Base-by-base conservation (phyloP, 2,888 invertebrate species). In the Agelastica alni region DNA sequence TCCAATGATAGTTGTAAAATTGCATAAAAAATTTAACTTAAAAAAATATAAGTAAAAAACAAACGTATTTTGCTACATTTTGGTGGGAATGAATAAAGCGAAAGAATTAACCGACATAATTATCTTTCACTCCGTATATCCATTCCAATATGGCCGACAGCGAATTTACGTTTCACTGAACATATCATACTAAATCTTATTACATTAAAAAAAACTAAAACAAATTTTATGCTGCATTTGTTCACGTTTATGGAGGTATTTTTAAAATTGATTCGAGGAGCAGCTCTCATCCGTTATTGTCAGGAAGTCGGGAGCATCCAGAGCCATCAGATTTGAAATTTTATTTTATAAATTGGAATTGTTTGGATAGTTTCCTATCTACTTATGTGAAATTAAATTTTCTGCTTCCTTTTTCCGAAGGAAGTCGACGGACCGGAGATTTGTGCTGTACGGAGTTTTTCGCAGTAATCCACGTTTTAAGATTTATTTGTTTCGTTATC, bases 281-380 rank as follows among this genome's bases (percentile, higher is more conserved):
- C 31, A 17, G 13, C 20, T 22, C 2, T 36, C 30, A 10, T 4
- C 10, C 47, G 39, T 18, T 37, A 46, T 37, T 39, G 37, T 41
- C 31, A 12, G 18, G 10, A 12, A 48, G 14, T 49, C 32, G 16
- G 32, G 22, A 32, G 30, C 49, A 42, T 32, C 42, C 43, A 30
- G 46, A n/a, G 26, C 36, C 22, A 41, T 41, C 31, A 17, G 31
- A 22, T 26, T 48, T 37, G 32, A 47, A 37, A 37, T 47, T 43
- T 47, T 52, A 51, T 57, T 53, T 31, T 32, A 46, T 46, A 31
- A 53, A 49, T 44, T 52, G 49, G 42, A 55, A 49, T 55, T 55
- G 54, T 52, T 55, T 42, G 42, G 48, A 47, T 52, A 55, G 51
- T 58, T 52, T 42, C 32, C 52, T 51, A 46, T 56, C 43, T 48